A percentile compares a stretch with the other conserved stretches of the same genome.
Conservation (phyloP, 2,888 invertebrate species). For the Dromius quadrimaculatus region DNA sequence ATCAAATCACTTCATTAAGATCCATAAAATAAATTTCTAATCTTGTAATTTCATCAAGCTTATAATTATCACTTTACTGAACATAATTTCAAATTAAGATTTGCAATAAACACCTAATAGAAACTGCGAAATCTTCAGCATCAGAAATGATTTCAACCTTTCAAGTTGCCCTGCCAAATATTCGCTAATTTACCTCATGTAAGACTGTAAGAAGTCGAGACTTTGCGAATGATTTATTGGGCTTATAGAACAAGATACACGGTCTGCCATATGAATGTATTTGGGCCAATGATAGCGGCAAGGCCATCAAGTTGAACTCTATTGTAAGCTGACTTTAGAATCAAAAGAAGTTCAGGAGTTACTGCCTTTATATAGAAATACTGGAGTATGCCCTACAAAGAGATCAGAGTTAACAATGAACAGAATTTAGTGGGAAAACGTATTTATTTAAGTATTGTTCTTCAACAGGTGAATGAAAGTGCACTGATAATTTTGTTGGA, state of each 20-base stretch:
- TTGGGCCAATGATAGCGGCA: conserved; percentile 63
- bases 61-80: conserved; percentile 10
- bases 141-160: neutral
- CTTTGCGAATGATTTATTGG: conserved; percentile 37
- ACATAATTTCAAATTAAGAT: no score
- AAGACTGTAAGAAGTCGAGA: neutral
- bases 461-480: no score
- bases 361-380: no score
- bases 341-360: no score
- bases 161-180: conserved; percentile 16
- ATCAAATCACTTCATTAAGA: neutral
- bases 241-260: neutral
- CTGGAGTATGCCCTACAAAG: no score
- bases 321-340: no score
- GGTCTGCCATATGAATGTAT: conserved; percentile 58
- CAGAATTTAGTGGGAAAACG: no score
- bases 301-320: conserved; percentile 42
- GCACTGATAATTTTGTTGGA: no score
- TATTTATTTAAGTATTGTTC: no score
- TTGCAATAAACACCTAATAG: neutral
- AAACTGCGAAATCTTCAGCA: neutral
- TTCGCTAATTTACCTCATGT: neutral
- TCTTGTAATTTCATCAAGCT: neutral
- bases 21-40: neutral
- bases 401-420: no score